Base-by-base conservation (phyloP, 2,888 invertebrate genomes). In the Hyposoter dolosus region DNA sequence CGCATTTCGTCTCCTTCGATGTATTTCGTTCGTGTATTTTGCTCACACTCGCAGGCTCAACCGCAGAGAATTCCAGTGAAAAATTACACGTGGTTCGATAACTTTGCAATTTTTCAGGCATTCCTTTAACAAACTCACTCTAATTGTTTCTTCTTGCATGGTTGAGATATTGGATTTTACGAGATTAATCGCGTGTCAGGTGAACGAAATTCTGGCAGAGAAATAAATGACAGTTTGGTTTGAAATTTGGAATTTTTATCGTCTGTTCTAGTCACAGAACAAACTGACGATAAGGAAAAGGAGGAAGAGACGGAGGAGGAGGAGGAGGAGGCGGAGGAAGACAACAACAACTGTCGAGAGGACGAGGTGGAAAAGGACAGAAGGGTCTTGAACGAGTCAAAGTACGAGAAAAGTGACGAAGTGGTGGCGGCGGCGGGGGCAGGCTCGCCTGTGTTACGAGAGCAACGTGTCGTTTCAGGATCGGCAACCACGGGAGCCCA, bases 371-470 rank as follows among this genome's bases (percentile, higher is more conserved):
- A 82, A 35, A 53, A 69, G 45, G 65, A 75, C 53, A 56, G 63
- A 80, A 45, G 85, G 84, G 87, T 82, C 76, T 72, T 86, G 78
- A 75, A 74, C 74, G 86, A 68, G 87, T 65, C 84, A 74, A 76
- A 79, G 81, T 71, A 80, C 81, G 71, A 74, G 77, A 81, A 77
- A 82, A 63, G 56, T 60, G 82, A 74, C 83, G 60, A 68, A 69
- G 85, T 79, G 83, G 84, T 88, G 56, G 79, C 45, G 56, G 79
- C 40, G 87, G 76, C 35, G 76, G 65, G 17, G 74, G 56, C 88
- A 89, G 86, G 87, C 87, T 88, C 89, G 90, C 91, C 91, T 89
- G 93, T 94, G 93, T 92, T 91, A 90, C 93, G 81, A 74, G 82
- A 93, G 88, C 93, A 92, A 90, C 92, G 92, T 69, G 79, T 60